phyloP scores from a whole-genome alignment of 2,888 invertebrate species.

The Ophraella communa region DNA sequence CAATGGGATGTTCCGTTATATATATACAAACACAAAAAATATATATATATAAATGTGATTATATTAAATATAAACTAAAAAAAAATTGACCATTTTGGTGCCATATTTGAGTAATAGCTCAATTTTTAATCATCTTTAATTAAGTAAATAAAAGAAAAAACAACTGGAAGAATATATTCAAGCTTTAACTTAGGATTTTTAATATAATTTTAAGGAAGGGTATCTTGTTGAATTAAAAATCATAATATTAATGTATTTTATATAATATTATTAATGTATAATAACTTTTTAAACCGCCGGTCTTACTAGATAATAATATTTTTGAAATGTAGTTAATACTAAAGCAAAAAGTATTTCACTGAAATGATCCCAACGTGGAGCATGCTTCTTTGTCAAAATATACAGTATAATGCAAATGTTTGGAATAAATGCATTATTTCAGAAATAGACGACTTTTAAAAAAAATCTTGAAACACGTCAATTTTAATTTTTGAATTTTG shows the following conservation, averaged over 20 bases:
- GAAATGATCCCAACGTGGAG: not conserved
- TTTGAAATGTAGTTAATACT: too few relatives aligned
- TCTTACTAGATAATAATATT: slow-evolving; percentile 24
- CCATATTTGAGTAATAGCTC: slow-evolving; percentile 62
- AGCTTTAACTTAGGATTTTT: slow-evolving; percentile 58
- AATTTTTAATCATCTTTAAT: slow-evolving; percentile 58
- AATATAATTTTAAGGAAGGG: slow-evolving; percentile 51
- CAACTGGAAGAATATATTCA: slow-evolving; percentile 54
- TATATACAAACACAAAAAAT: too few relatives aligned
- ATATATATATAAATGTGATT: slow-evolving; percentile 24
- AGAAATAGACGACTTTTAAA: too few relatives aligned
- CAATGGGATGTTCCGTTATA: slow-evolving; percentile 60
- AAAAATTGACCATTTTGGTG: slow-evolving; percentile 60
- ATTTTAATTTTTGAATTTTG: too few relatives aligned
- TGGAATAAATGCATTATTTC: too few relatives aligned
- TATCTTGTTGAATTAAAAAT: slow-evolving; percentile 42
- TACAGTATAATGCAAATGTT: too few relatives aligned
- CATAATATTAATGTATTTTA: slow-evolving; percentile 56
- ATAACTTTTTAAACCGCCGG: slow-evolving; percentile 46
- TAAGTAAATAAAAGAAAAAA: too few relatives aligned
- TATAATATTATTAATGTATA: slow-evolving; percentile 56
- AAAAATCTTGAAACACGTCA: too few relatives aligned
- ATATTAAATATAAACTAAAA: slow-evolving; percentile 45
- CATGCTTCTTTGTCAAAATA: too few relatives aligned
- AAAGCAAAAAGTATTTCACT: too few relatives aligned